phyloP scores from a whole-genome alignment of 2,888 invertebrate genomes.

The Sepiola atlantica region DNA sequence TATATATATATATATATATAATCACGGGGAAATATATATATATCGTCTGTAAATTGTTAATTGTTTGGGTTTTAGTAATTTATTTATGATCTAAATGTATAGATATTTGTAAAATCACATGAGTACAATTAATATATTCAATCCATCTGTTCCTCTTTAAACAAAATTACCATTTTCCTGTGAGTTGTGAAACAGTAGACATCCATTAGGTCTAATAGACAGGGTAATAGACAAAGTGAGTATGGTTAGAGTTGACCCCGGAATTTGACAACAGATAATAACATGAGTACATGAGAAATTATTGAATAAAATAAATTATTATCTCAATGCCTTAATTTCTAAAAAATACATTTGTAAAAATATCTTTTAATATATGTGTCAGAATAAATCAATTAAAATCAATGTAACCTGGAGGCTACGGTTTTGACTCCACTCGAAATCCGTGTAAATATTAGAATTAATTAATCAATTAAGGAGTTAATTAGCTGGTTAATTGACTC shows the following conservation, averaged over 20 bases:
- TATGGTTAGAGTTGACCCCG: fast-evolving
- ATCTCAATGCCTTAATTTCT: background rate
- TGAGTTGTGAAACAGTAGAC: background rate
- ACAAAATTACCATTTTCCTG: background rate
- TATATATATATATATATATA: no score
- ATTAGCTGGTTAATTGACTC: background rate
- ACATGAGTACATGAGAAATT: background rate
- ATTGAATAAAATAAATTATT: background rate
- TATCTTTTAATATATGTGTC: background rate
- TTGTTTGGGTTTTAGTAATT: no score
- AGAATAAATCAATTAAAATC: background rate
- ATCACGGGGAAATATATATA: no score
- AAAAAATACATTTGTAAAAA: background rate
- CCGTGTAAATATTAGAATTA: background rate
- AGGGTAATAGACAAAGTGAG: background rate
- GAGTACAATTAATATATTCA: background rate
- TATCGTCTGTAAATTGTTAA: no score
- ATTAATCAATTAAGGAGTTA: background rate
- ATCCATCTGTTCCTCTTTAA: background rate
- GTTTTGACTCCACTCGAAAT: background rate
- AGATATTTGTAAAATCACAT: background rate
- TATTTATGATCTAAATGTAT: background rate
- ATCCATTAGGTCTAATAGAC: background rate
- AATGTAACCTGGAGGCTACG: background rate
- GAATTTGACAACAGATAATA: background rate